Base-by-base conservation (phyloP, 2,113 vertebrate species). In the Neolamprologus variostigma region DNA sequence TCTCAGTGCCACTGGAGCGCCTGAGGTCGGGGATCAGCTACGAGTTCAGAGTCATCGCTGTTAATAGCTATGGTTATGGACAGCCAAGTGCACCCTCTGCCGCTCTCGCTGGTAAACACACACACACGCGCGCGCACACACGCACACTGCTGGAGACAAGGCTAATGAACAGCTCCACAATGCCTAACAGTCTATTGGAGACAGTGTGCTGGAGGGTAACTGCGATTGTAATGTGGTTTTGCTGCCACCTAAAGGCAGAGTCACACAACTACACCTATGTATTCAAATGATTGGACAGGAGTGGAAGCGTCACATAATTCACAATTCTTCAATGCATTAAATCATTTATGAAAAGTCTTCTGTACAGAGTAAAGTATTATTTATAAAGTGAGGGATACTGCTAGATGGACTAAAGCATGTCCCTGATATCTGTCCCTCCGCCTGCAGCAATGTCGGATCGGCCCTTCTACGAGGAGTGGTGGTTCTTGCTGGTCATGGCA, bases 391-490 rank as follows among this genome's bases (percentile, higher is more conserved):
- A 78, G 45, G 10, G 42, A 50, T 33, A 82, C 42, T 66, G 6
- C 16, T 88, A 4, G 40, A 19, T 61, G 61, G 21, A 28, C 31
- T 31, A 50, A 73, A 83, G 33, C 19, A 12, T 13, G 5, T 14
- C 7, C 28, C 81, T 86, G 26, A 35, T 8, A 4, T 40, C 3
- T 87, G 31, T 83, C 35, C 73, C 9, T 80, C 13, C 37, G 50
- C 68, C 83, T 76, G 85, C 95, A 99, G 99, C 97, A 2, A 96
- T 98, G 92, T 93, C 93, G 1, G 98, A 97, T 86, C 94, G 97
- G 40, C 97, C 97, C 0, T 99, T 99, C 96, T 99, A 99, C 0
- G 98, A 98, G 89, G 98, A 99, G 94, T 99, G 99, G 98, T 99
- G 98, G 99, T 99, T 99, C 95, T 96, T 99, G 51, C 94, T 99